Evolutionary conservation across 2,113 vertebrate species (phyloP).

Genomic region (Dromiciops gliroides): DNA sequence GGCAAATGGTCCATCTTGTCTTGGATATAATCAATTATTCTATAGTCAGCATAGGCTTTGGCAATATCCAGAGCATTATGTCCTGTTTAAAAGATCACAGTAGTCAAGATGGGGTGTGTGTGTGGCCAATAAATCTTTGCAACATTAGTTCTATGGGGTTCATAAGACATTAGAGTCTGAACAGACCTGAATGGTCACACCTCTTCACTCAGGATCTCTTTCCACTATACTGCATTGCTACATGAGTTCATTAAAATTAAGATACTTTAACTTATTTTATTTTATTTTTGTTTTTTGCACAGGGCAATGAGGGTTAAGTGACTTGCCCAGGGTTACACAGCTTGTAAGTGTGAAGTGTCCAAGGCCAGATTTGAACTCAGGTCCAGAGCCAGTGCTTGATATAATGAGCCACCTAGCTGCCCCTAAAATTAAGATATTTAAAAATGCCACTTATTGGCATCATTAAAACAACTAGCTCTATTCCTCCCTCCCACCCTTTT

Average conservation of each 20-base stretch:
- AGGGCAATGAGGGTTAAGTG: too few species aligned
- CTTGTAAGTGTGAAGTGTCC: too few species aligned
- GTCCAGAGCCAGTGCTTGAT: too few species aligned
- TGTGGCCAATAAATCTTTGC: not conserved
- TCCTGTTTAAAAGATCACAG: slow-evolving; percentile 80
- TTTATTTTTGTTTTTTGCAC: too few species aligned
- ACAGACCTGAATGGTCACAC: not conserved
- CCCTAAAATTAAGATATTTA: not conserved
- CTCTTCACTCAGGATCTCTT: not conserved
- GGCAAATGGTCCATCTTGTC: slow-evolving; percentile 85
- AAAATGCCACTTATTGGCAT: not conserved
- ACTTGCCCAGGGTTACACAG: too few species aligned
- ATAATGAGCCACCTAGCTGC: too few species aligned
- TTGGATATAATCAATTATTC: slow-evolving; percentile 88
- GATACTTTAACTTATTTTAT: too few species aligned
- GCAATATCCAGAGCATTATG: slow-evolving; percentile 90
- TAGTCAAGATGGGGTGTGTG: slow-evolving; percentile 1
- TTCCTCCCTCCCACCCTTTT: not conserved
- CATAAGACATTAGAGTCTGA: not conserved
- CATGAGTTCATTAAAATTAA: not conserved
- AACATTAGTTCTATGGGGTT: not conserved
- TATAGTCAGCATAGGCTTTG: slow-evolving; percentile 85
- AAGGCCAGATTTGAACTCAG: too few species aligned
- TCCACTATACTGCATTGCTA: not conserved
- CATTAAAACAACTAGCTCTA: not conserved